These are phyloP conservation scores for Marasmarcha lunaedactyla DNA, from an alignment of 2,888 invertebrate genomes.

Conservation along the genomic window DNA sequence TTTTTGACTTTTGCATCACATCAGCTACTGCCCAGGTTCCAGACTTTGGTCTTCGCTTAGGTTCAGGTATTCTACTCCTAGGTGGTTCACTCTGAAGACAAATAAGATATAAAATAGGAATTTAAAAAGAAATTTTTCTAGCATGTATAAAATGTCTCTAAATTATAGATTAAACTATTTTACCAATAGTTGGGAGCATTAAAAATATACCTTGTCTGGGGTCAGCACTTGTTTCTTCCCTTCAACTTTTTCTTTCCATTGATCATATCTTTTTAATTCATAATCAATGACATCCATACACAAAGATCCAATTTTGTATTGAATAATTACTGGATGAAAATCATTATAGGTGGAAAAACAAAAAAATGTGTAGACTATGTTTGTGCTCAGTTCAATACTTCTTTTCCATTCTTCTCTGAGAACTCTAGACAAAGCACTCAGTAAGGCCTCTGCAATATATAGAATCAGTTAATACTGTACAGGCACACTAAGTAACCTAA, in stretches of 20 bases:
- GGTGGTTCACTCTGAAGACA: conserved; percentile 72
- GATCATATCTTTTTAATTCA: conserved; percentile 92
- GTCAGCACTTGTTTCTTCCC: conserved; percentile 55
- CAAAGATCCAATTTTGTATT: conserved; percentile 96
- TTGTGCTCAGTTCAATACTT: conserved; percentile 95
- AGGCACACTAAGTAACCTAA: not conserved
- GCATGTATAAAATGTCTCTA: too few species aligned
- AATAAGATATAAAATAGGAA: not conserved
- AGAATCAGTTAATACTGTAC: not conserved
- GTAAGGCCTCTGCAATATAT: conserved; percentile 80
- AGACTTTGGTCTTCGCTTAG: conserved; percentile 80
- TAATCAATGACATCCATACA: conserved; percentile 97
- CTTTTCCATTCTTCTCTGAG: conserved; percentile 97
- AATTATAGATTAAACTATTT: too few species aligned
- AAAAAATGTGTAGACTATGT: conserved; percentile 96
- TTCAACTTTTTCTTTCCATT: conserved; percentile 82
- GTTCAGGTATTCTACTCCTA: conserved; percentile 78
- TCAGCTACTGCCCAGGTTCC: conserved; percentile 76
- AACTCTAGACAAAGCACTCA: conserved; percentile 95
- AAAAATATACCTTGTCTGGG: conserved; percentile 47
- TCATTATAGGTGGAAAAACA: conserved; percentile 96
- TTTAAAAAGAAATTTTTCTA: conserved; percentile 2
- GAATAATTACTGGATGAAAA: conserved; percentile 94
- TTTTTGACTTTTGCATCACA: conserved; percentile 68
- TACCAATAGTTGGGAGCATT: not conserved